Base-by-base conservation (phyloP, 2,113 vertebrate species). In the Mus spicilegus region DNA sequence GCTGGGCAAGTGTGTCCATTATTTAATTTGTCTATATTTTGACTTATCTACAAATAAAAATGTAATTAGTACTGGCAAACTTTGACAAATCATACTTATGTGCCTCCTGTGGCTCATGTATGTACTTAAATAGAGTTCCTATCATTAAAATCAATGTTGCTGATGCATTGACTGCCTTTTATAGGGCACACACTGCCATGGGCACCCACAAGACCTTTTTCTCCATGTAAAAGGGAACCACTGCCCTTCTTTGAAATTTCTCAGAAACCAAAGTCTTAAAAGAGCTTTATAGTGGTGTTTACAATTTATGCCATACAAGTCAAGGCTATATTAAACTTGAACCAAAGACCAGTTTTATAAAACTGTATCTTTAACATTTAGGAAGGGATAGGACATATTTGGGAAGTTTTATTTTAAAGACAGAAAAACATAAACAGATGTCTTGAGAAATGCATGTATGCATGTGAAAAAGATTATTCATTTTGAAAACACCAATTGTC, bases 401-500 rank as follows among this genome's bases (percentile, higher is more conserved):
- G 58, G 46, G 67, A 93, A 17, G 13, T 46, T 61, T 84, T 94
- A 87, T 94, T 39, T 90, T 86, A 28, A 17, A 76, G 58, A 42
- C 89, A 87, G 63, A 72, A 91, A 95, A 90, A 80, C 22, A 76
- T 63, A 90, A 95, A 67, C 75, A 51, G 28, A 95, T 95, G 63
- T 33, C 56, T 93, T 58, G n/a, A 95, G 56, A 94, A 96, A 95
- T 90, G 85, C 61, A 58, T 72, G 72, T 30, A 24, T 63, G 72
- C 36, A 24, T 63, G 10, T 63, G 70, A 94, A 33, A 96, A 97
- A 91, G 76, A 96, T 88, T 90, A 97, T 94, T 95, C 63, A 92
- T 84, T 93, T 75, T 78, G 28, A 69, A 96, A 92, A 93, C 46
- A 90, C 81, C 96, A 96, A 91, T 49, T 46, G 33, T 65, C 56